phyloP scores from a whole-genome alignment of 1,140 invertebrate genomes.

The Papilio xuthus region DNA sequence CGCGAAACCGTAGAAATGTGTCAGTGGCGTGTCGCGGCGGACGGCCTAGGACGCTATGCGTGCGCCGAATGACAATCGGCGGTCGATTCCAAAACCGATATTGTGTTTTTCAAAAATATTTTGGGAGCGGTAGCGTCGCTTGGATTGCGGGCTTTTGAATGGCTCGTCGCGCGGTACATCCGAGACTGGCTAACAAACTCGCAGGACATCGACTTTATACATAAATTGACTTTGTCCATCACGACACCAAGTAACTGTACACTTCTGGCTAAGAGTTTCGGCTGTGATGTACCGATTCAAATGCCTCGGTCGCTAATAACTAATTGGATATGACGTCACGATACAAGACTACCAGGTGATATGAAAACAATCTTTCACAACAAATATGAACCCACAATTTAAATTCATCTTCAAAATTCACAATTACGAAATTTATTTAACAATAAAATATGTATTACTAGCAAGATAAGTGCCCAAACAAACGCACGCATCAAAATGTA shows the following conservation, averaged over 20 bases:
- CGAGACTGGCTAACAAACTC: conserved; percentile 69
- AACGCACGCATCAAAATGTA: too few species aligned
- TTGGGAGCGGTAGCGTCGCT: conserved; percentile 63
- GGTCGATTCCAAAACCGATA: conserved; percentile 54
- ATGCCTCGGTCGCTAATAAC: conserved; percentile 45
- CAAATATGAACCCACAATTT: neutral
- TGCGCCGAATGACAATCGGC: conserved; percentile 62
- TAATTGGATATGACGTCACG: conserved; percentile 39
- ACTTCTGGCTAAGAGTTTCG: conserved; percentile 54
- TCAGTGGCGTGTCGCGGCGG: conserved; percentile 75
- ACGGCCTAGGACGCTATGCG: conserved; percentile 71
- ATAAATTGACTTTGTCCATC: conserved; percentile 75
- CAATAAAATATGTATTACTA: neutral
- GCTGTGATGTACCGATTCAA: conserved; percentile 42
- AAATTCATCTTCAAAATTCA: neutral
- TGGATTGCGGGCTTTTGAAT: conserved; percentile 64
- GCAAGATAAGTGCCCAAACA: too few species aligned
- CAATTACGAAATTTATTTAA: neutral
- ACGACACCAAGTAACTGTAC: conserved; percentile 66
- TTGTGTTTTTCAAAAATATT: conserved; percentile 65
- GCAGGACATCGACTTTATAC: conserved; percentile 79
- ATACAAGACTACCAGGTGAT: conserved; percentile 41
- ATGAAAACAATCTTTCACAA: neutral
- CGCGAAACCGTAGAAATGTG: conserved; percentile 76
- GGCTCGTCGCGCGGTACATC: conserved; percentile 63